Evolutionary conservation across 92 coral and sea anemone species (phyloP).

Genomic region (Umimayanthus kanabou): DNA sequence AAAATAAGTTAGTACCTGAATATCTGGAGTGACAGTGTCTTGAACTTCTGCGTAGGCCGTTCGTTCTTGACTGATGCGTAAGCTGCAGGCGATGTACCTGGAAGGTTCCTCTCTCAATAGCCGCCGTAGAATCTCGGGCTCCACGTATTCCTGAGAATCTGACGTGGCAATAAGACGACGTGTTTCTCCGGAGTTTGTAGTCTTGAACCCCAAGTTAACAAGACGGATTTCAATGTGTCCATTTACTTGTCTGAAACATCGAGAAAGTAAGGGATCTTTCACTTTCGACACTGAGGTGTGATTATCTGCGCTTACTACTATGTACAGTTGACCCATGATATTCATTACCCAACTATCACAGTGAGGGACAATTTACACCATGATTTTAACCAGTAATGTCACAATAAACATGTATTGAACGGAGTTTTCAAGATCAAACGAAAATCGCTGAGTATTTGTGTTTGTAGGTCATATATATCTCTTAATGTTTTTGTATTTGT

Average conservation of each 20-base stretch:
- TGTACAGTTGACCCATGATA: not conserved
- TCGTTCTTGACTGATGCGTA: conserved; percentile 60
- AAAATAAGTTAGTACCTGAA: conserved; percentile 30
- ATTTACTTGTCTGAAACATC: conserved; percentile 46
- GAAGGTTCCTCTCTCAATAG: conserved; percentile 54
- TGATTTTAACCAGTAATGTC: too few species aligned
- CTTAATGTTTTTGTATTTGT: too few species aligned
- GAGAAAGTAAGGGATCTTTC: not conserved
- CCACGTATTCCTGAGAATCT: conserved; percentile 43
- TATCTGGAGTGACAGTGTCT: conserved; percentile 80
- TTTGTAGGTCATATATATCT: too few species aligned
- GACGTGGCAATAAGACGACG: conserved; percentile 37
- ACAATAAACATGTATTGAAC: too few species aligned
- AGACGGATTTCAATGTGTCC: conserved; percentile 71
- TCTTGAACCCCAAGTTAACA: conserved; percentile 45
- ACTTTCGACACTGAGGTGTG: too few species aligned
- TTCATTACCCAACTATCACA: not conserved
- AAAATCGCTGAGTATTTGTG: too few species aligned
- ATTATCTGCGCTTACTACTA: not conserved
- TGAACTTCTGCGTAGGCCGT: conserved; percentile 64
- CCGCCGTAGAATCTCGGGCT: conserved; percentile 53
- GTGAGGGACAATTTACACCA: not conserved
- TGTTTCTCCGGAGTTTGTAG: conserved; percentile 26
- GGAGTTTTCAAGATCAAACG: too few species aligned
- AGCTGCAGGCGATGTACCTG: conserved; percentile 60